These are phyloP conservation scores for Aquatica leii DNA, from an alignment of 2,888 invertebrate species.

Conservation along the genomic window DNA sequence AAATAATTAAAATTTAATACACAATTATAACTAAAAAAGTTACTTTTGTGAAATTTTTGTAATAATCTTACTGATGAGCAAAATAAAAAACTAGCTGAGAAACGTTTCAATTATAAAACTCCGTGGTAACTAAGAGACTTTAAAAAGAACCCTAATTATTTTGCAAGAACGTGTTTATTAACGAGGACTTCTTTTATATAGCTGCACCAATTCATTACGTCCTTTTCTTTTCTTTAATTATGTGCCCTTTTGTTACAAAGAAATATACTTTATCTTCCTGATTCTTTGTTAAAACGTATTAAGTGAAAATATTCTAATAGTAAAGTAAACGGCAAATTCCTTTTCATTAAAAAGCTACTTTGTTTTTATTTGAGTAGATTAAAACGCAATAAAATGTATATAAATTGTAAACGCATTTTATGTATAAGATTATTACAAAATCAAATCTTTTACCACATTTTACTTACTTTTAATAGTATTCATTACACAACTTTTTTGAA, in stretches of 20 bases:
- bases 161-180: constrained; percentile 33
- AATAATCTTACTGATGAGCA: constrained; percentile 13
- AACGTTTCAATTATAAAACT: constrained; percentile 23
- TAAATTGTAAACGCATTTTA: no score
- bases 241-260: constrained; percentile 29
- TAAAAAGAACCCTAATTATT: constrained; percentile 34
- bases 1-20: not conserved
- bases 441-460: no score
- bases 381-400: no score
- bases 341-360: constrained; percentile 6
- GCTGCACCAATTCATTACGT: constrained; percentile 32
- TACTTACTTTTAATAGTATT: no score
- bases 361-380: no score
- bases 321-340: not conserved
- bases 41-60: constrained; percentile 17
- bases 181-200: constrained; percentile 28
- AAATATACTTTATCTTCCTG: constrained; percentile 29
- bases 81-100: constrained; percentile 23
- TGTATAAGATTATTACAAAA: no score
- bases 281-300: constrained; percentile 23
- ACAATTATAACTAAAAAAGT: not conserved
- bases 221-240: constrained; percentile 32
- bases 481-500: no score
- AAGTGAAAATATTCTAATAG: constrained; percentile 19
- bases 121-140: constrained; percentile 19